These are phyloP conservation scores for Cranoglanis bouderius DNA, from an alignment of 2,113 vertebrate species.

Conservation along the genomic window DNA sequence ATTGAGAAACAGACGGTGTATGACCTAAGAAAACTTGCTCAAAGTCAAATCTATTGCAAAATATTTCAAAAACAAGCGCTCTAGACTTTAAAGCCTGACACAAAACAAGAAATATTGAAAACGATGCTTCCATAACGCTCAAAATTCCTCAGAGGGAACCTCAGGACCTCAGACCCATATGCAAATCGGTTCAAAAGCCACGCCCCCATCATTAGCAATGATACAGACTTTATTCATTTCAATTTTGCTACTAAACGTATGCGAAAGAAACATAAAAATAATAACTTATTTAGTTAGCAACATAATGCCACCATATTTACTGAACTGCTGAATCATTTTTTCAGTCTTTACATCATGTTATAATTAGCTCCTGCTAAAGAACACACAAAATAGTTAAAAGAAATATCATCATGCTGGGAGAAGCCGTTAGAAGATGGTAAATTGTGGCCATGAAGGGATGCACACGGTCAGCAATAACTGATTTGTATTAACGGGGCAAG, in stretches of 20 bases:
- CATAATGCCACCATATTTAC: background rate
- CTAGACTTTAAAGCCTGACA: too few species aligned
- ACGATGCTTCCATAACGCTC: too few species aligned
- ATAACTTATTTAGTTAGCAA: background rate
- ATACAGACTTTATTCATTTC: background rate
- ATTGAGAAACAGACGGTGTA: too few species aligned
- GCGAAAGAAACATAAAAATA: background rate
- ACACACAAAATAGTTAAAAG: background rate
- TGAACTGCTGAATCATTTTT: background rate
- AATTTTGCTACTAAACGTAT: background rate
- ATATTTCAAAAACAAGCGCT: background rate
- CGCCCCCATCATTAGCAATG: background rate
- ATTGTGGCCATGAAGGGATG: too few species aligned
- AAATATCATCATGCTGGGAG: too few species aligned
- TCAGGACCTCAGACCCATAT: background rate
- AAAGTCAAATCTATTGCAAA: background rate
- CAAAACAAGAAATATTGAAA: background rate
- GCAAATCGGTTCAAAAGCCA: background rate
- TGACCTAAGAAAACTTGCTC: too few species aligned
- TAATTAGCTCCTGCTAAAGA: background rate
- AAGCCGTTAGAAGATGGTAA: too few species aligned
- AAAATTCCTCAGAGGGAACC: too few species aligned
- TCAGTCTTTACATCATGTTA: background rate
- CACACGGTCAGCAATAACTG: too few species aligned
- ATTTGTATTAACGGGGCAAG: too few species aligned